phyloP scores from a whole-genome alignment of 2,113 vertebrate genomes.

The Nycticryphes semicollaris region DNA sequence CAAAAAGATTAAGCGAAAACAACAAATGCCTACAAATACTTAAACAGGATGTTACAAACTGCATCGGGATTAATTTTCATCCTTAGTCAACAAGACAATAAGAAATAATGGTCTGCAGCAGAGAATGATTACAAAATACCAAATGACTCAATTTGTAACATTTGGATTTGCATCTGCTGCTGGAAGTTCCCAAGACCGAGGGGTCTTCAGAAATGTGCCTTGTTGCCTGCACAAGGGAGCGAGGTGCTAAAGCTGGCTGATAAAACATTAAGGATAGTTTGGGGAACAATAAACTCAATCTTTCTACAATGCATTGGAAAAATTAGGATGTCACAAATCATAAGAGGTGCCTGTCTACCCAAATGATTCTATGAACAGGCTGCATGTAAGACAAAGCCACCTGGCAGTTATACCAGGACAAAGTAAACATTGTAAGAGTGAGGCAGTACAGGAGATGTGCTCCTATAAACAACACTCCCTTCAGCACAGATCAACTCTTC shows the following conservation, averaged over 20 bases:
- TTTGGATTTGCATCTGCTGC: conserved; percentile 29
- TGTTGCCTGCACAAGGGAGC: not conserved
- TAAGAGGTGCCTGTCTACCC: not conserved
- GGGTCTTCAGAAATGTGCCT: not conserved
- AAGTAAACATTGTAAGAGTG: not conserved
- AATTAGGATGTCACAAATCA: not conserved
- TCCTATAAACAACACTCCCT: not conserved
- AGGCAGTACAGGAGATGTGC: not conserved
- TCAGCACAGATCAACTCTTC: not conserved
- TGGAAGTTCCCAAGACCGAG: not conserved
- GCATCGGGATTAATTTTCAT: conserved; percentile 20
- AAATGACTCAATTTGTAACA: not conserved
- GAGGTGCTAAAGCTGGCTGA: not conserved
- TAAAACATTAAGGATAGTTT: not conserved
- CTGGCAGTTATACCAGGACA: not conserved
- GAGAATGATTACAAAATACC: not conserved
- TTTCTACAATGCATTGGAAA: not conserved
- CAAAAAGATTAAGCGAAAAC: conserved; percentile 6
- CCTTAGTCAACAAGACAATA: conserved; percentile 8
- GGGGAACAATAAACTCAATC: not conserved
- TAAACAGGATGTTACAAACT: not conserved
- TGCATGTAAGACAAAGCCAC: not conserved
- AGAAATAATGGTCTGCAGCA: conserved; percentile 2
- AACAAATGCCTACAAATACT: conserved; percentile 27
- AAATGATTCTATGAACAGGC: not conserved